Evolutionary conservation across 1,140 invertebrate genomes (phyloP), one percentile per base, ranked within the genome.

Genomic region (Diorhabda carinulata): DNA sequence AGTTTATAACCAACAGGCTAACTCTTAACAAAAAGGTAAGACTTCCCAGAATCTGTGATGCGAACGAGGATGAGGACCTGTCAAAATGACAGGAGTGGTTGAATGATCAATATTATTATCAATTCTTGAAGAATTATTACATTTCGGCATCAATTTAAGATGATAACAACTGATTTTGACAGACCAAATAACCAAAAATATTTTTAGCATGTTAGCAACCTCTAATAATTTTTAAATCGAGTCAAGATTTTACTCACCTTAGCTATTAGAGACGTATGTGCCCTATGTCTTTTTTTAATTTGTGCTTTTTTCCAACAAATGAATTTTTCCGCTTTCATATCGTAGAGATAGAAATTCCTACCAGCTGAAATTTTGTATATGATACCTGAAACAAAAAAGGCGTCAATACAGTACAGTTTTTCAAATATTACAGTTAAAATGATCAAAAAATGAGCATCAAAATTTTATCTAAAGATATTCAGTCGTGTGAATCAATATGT

Each of bases 221-320:
- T 25, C 25, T 25, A 25, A 25, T 25, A 25, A 25, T 25, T 25
- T 25, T 25, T 25, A 25, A 25, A 25, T 25, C 25, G 25, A 1
- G 25, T 25, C 25, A 25, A 25, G 25, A 1, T 25, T 25, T 25
- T 25, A 68, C 71, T 74, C 57, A 74, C 73, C 69, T 62, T 69
- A 57, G 67, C 66, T 4, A 65, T 44, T 64, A 72, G 42, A 8
- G 44, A 6, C 9, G 5, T 44, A 8, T 56, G 61, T 56, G 40
- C 56, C 8, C 43, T 42, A 43, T 62, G 61, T 45, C 63, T 40
- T 57, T 58, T 64, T 43, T 60, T 44, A 3, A 58, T 67, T 2
- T 42, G 56, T 9, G 52, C 41, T 7, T 67, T 69, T 25, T 69
- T 70, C 71, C 69, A 73, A 67, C 73, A 74, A 9, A 74, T 70